These are phyloP conservation scores for Nannobrachium achirus DNA, from an alignment of 2,113 vertebrate genomes.

Conservation along the genomic window DNA sequence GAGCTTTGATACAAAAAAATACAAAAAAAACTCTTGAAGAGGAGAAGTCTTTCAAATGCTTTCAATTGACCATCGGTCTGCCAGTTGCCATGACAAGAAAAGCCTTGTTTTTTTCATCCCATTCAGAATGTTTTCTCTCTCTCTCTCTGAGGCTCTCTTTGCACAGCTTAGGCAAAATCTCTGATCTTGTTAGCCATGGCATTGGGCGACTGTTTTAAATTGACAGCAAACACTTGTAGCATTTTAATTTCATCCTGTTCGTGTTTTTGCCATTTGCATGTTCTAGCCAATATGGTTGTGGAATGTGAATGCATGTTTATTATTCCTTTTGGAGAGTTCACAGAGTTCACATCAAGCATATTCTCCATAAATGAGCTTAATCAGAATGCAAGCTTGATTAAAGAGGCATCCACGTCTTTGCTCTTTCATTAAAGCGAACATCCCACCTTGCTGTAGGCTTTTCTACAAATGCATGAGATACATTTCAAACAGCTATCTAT, in stretches of 20 bases:
- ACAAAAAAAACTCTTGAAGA: not conserved
- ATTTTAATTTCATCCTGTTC: slow-evolving; percentile 13
- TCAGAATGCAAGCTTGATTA: slow-evolving; percentile 38
- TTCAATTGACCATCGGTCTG: not conserved
- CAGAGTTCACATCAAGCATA: slow-evolving; percentile 22
- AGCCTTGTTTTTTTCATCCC: slow-evolving; percentile 12
- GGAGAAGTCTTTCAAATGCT: not conserved
- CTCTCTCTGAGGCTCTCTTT: not conserved
- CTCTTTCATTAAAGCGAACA: slow-evolving; percentile 21
- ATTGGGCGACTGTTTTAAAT: not conserved
- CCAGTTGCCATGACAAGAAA: slow-evolving; percentile 14
- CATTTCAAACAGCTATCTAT: not conserved
- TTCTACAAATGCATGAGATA: not conserved
- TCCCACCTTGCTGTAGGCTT: not conserved
- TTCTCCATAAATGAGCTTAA: slow-evolving; percentile 6
- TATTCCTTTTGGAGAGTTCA: slow-evolving; percentile 18
- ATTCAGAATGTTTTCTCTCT: not conserved
- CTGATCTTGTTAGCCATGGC: slow-evolving; percentile 10
- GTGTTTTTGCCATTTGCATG: not conserved
- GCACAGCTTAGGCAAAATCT: not conserved
- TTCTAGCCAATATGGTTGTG: not conserved
- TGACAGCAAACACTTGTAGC: not conserved
- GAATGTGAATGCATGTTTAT: slow-evolving; percentile 4
- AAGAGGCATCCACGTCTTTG: slow-evolving; percentile 23
- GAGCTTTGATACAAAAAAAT: no score